Conservation (phyloP, 2,888 invertebrate genomes). For the Polietes domitor region DNA sequence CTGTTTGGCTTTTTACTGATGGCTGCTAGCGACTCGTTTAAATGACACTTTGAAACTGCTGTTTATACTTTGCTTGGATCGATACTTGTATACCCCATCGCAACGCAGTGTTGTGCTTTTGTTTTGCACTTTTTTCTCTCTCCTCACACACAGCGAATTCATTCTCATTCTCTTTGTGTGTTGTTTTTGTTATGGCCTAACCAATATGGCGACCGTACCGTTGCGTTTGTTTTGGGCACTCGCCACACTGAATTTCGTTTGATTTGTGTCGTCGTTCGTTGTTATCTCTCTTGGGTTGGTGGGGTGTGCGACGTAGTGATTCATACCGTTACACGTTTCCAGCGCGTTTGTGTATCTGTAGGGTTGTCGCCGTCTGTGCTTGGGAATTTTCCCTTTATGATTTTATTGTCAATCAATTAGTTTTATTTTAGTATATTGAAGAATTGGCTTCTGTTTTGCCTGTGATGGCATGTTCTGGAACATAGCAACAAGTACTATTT, state of each 20-base stretch:
- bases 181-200: no score
- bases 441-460: not conserved
- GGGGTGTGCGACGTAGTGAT: constrained; percentile 49
- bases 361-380: constrained; percentile 62
- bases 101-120: constrained; percentile 23
- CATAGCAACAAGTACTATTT: constrained; percentile 28
- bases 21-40: constrained; percentile 65
- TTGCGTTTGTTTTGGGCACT: constrained; percentile 39
- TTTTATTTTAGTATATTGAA: constrained; percentile 34
- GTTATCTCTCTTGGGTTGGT: constrained; percentile 53
- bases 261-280: constrained; percentile 40
- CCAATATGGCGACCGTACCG: constrained; percentile 75
- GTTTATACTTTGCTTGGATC: constrained; percentile 74
- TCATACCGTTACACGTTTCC: constrained; percentile 51
- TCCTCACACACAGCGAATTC: not conserved
- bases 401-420: constrained; percentile 59
- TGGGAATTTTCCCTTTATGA: not conserved
- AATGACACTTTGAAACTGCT: constrained; percentile 73
- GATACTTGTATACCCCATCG: constrained; percentile 65
- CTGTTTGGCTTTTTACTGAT: constrained; percentile 26
- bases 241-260: constrained; percentile 46
- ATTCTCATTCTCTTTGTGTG: constrained; percentile 47
- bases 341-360: constrained; percentile 29
- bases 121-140: constrained; percentile 71
- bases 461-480: constrained; percentile 16